phyloP scores from a whole-genome alignment of 2,797 vertebrate species.

The Epinephelus malabaricus region DNA sequence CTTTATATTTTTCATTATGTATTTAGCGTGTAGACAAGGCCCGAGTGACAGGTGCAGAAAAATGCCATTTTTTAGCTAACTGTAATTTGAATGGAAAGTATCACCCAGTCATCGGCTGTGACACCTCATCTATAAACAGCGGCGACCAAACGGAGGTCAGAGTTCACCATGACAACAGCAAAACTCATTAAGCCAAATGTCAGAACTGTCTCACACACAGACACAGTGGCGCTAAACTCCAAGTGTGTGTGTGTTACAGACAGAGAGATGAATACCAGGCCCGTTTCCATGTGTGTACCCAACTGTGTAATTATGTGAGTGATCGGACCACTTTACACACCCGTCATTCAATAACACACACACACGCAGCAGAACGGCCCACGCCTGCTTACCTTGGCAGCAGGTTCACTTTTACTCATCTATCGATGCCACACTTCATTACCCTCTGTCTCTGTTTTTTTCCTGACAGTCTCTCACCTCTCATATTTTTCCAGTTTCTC shows the following conservation, averaged over 20 bases:
- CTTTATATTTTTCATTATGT: neutral
- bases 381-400: constrained; percentile 58
- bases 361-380: constrained; percentile 41
- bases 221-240: constrained; percentile 27
- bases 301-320: constrained; percentile 72
- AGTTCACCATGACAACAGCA: constrained; percentile 59
- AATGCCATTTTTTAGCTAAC: constrained; percentile 8
- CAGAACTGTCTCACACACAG: constrained; percentile 55
- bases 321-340: constrained; percentile 63
- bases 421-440: constrained; percentile 65
- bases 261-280: constrained; percentile 15
- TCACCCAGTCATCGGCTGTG: neutral
- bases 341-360: constrained; percentile 63
- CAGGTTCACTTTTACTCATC: constrained; percentile 63
- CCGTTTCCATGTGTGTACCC: constrained; percentile 42
- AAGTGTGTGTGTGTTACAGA: neutral
- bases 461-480: constrained; percentile 36
- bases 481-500: constrained; percentile 33
- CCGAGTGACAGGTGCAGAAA: neutral
- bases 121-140: constrained; percentile 49
- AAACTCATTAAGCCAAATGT: constrained; percentile 69
- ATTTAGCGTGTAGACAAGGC: neutral
- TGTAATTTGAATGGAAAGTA: neutral
- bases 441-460: constrained; percentile 38
- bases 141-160: constrained; percentile 44